Evolutionary conservation across 1,140 invertebrate species (phyloP).

Genomic region (Nephila pilipes): DNA sequence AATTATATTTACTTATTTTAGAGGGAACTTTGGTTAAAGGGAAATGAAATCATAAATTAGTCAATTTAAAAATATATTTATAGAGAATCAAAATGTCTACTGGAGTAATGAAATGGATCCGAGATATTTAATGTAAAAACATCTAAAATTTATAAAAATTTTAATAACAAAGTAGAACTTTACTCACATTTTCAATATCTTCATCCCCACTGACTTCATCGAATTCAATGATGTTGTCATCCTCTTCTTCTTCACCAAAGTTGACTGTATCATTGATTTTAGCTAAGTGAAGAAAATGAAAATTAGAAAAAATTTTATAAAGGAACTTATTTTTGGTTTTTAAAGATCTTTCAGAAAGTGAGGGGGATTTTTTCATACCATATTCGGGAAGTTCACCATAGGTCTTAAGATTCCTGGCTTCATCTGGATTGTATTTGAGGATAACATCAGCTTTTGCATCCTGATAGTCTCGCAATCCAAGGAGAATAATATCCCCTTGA

Average conservation of each 20-base stretch:
- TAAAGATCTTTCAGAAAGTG: too few species aligned
- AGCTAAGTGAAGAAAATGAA: conserved; percentile 80
- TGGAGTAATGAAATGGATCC: background rate
- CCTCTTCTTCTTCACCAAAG: conserved; percentile 95
- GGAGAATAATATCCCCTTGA: conserved; percentile 87
- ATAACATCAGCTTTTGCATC: conserved; percentile 99
- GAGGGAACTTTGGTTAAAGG: too few species aligned
- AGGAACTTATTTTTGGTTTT: too few species aligned
- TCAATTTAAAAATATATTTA: too few species aligned
- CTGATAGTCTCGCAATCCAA: conserved; percentile 94
- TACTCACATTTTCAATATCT: conserved; percentile 83
- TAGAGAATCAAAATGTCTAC: too few species aligned
- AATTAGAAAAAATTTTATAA: too few species aligned
- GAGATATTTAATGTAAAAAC: background rate
- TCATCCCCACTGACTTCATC: conserved; percentile 85
- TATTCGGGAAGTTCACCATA: conserved; percentile 99
- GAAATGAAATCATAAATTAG: too few species aligned
- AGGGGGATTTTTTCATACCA: conserved; percentile 77
- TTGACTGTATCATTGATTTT: conserved; percentile 97
- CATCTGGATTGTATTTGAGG: conserved; percentile 99
- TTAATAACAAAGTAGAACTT: too few species aligned
- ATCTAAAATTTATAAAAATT: background rate
- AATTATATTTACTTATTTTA: too few species aligned
- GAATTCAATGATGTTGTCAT: conserved; percentile 92
- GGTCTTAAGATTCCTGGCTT: conserved; percentile 98